Percentiles rank a stretch among this genome's conserved stretches.
Evolutionary conservation across 2,888 invertebrate genomes (phyloP).

Genomic region (Apamea sordens): DNA sequence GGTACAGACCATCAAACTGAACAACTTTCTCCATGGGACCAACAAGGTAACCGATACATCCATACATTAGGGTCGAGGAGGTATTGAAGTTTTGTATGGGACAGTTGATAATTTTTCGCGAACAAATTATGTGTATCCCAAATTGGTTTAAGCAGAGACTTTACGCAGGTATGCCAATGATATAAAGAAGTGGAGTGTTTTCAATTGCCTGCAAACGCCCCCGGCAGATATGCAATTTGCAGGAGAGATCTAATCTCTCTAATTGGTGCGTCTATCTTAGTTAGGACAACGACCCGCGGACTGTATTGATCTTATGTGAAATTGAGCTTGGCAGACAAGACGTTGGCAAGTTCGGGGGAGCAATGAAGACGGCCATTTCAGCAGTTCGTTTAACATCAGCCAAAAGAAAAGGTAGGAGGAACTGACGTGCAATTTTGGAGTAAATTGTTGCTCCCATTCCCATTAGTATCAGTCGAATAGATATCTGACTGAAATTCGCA

Average conservation of each 20-base stretch:
- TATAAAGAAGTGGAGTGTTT: neutral
- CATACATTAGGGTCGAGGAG: neutral
- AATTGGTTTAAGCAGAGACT: neutral
- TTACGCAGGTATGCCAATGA: neutral
- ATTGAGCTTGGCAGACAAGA: neutral
- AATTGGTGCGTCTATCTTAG: slow-evolving; percentile 39
- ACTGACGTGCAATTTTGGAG: neutral
- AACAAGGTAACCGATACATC: neutral
- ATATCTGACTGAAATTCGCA: neutral
- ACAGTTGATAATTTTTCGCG: no score
- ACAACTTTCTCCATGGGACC: no score
- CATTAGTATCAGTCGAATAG: neutral
- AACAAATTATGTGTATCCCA: neutral
- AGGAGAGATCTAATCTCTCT: slow-evolving; percentile 29
- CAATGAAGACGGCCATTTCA: neutral
- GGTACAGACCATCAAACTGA: no score
- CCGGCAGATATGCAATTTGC: slow-evolving; percentile 25
- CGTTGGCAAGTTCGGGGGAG: neutral
- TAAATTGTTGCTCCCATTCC: neutral
- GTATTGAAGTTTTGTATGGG: neutral
- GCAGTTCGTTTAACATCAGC: neutral
- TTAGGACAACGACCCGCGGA: slow-evolving; percentile 32
- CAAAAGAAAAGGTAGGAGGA: neutral
- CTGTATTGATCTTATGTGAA: slow-evolving; percentile 48
- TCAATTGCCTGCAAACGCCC: slow-evolving; percentile 15